Base-by-base conservation (phyloP, 1,140 invertebrate species). In the Drosophila ambigua region DNA sequence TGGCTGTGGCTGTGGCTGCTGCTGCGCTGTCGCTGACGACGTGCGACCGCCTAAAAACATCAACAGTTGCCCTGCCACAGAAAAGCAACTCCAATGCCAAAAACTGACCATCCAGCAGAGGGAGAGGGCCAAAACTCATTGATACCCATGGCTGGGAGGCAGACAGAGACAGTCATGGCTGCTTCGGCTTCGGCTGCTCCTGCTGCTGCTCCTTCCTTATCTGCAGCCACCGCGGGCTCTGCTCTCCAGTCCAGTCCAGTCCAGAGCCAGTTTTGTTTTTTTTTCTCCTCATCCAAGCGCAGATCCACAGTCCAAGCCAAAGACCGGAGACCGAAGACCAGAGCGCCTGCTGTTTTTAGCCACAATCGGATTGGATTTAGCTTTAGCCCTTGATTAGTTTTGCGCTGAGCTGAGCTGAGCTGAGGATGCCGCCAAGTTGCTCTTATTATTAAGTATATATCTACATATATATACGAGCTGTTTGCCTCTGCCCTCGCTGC, bases 41-140 rank as follows among this genome's bases (percentile, higher is more conserved):
- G 87, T 85, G 87, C 87, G 87, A 90, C 87, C 87, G 87, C 87
- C 87, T 90, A 90, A 90, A 85, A 90, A 87, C 82, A 90, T 90
- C 87, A 90, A 90, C 87, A 90, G 87, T 90, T 90, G 81, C 81
- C 76, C 62, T 64, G 39, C 66, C 59, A 63, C 82, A 81, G 78
- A 74, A 79, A 78, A 75, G 74, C 71, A 48, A 55, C 65, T 61
- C 71, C 55, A 74, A 66, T 64, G 62, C 15, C 55, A 60, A 20
- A 63, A 64, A 63, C 61, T 69, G 66, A 68, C 66, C 66, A 69
- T 48, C 50, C 35, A 13, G 65, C 66, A 23, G 31, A 46, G 50
- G 43, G 43, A 46, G 13, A 65, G 63, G 64, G 66, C 66, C 45
- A 71, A 55, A 83, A 83, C 83, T 81, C 83, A 87, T 88, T 88